phyloP scores from a whole-genome alignment of 2,797 vertebrate species.

The Chelmon rostratus region DNA sequence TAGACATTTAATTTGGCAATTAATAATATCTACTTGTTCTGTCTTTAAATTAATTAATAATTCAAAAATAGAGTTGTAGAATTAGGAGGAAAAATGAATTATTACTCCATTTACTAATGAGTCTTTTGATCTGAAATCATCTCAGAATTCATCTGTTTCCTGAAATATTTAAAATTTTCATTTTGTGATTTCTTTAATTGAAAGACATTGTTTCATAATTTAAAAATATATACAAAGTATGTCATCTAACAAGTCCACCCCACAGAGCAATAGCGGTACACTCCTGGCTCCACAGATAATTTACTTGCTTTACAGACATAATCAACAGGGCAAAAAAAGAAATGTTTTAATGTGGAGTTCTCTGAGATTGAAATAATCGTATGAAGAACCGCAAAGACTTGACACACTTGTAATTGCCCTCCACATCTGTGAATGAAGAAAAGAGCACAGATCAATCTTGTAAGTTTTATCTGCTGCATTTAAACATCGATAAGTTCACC shows the following conservation, averaged over 20 bases:
- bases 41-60: not conserved
- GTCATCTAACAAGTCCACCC: not conserved
- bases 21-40: not conserved
- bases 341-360: not conserved
- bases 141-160: not conserved
- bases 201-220: not conserved
- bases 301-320: not conserved
- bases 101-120: not conserved
- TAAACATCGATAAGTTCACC: not conserved
- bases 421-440: constrained; percentile 38
- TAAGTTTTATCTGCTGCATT: constrained; percentile 39
- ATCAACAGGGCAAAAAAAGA: not conserved
- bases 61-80: not conserved
- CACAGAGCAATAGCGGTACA: not conserved
- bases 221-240: not conserved
- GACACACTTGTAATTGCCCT: not conserved
- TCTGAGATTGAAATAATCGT: not conserved
- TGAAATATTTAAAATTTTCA: not conserved
- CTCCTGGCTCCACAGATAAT: not conserved
- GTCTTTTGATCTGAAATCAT: not conserved
- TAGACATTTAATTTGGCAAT: not conserved
- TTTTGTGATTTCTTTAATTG: not conserved
- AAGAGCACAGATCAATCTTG: constrained; percentile 38
- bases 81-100: not conserved
- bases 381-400: not conserved